Evolutionary conservation across 37 sponge, comb jelly and placozoan species (phyloP).

Genomic region (Cladorhizidae sp.): DNA sequence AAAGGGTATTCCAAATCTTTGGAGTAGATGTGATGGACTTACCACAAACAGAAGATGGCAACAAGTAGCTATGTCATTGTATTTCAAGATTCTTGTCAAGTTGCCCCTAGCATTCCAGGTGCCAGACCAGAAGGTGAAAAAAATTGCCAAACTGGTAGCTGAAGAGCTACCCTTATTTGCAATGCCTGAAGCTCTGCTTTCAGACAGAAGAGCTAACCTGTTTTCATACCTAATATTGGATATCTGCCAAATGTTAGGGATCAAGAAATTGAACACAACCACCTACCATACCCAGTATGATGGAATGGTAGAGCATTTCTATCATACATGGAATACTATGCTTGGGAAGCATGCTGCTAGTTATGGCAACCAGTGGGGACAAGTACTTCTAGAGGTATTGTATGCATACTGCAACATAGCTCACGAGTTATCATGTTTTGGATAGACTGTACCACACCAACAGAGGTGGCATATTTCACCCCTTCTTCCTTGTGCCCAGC

Average conservation of each 20-base stretch:
- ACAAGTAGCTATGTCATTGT: neutral
- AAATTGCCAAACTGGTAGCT: too few relatives aligned
- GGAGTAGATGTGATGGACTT: neutral
- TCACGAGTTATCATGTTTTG: neutral
- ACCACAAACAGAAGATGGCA: too few relatives aligned
- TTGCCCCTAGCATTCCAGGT: neutral
- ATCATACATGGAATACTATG: neutral
- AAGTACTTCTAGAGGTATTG: neutral
- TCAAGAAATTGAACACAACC: neutral
- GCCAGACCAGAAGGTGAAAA: neutral
- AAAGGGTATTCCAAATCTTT: neutral
- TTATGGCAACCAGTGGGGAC: neutral
- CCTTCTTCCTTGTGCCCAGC: neutral
- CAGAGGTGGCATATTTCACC: neutral
- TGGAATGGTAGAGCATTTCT: neutral
- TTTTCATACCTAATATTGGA: neutral
- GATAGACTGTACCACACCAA: neutral
- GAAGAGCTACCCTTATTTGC: neutral
- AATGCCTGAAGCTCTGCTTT: neutral
- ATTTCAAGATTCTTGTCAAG: slow-evolving; percentile 1
- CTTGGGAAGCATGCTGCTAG: neutral
- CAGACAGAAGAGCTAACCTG: neutral
- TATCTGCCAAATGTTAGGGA: neutral
- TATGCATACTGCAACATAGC: neutral
- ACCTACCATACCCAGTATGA: neutral